Conservation (phyloP, 2,797 vertebrate genomes). For the Malacoraja senta region DNA sequence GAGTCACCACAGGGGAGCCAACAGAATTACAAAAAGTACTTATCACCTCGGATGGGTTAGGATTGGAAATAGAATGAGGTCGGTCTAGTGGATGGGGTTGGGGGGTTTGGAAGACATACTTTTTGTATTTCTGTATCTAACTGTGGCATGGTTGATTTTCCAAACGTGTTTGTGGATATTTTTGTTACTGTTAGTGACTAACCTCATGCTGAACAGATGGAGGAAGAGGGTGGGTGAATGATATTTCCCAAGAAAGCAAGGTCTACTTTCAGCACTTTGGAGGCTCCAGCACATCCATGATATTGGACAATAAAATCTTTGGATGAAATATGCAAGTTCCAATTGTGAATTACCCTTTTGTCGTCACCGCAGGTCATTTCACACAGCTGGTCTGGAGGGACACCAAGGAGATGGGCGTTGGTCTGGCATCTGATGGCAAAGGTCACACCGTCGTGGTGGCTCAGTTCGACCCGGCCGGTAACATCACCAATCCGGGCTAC, state of each 20-base stretch:
- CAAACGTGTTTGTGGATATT: background rate
- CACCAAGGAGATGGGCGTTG: constrained; percentile 46
- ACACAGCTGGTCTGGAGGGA: constrained; percentile 54
- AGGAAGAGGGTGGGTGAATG: too few species aligned
- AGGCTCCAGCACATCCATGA: background rate
- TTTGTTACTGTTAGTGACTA: background rate
- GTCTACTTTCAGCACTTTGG: background rate
- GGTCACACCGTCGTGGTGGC: constrained; percentile 49
- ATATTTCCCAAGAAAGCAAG: too few species aligned
- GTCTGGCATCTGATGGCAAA: constrained; percentile 47
- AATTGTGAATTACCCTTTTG: background rate
- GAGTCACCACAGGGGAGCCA: too few species aligned
- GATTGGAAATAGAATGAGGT: background rate
- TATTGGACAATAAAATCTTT: background rate
- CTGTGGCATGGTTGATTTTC: background rate
- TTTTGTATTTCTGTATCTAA: background rate
- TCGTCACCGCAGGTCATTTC: constrained; percentile 49
- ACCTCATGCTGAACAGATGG: too few species aligned
- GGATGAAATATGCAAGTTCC: background rate
- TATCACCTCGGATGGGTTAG: background rate
- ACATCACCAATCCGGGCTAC: constrained; percentile 51
- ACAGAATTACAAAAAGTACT: too few species aligned
- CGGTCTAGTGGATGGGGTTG: background rate
- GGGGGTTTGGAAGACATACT: background rate
- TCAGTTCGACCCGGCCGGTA: constrained; percentile 51